phyloP scores from a whole-genome alignment of 1,140 invertebrate genomes.

The Notospermus geniculatus region DNA sequence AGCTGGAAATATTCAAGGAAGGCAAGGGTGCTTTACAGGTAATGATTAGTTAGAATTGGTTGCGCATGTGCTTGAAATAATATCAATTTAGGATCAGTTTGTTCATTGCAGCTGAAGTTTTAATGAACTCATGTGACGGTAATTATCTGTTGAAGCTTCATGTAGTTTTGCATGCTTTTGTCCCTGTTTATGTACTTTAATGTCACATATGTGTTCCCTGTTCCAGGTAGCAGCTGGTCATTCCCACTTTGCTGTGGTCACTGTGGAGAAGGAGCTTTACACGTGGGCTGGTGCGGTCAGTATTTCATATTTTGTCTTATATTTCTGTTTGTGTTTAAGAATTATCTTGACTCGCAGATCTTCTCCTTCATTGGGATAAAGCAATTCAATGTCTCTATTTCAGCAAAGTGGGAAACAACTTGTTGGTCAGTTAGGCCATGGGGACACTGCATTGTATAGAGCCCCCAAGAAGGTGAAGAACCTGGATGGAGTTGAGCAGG shows the following conservation, averaged over 20 bases:
- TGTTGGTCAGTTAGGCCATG: constrained; percentile 53
- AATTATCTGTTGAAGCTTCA: too few relatives aligned
- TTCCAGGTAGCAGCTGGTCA: constrained; percentile 46
- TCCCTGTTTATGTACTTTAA: too few relatives aligned
- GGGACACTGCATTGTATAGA: constrained; percentile 50
- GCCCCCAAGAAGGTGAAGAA: constrained; percentile 51
- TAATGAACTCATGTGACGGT: too few relatives aligned
- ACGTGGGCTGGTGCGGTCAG: constrained; percentile 52
- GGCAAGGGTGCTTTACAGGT: constrained; percentile 51
- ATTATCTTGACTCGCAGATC: too few relatives aligned
- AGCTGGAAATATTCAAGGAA: constrained; percentile 51
- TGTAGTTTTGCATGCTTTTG: too few relatives aligned
- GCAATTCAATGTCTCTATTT: too few relatives aligned
- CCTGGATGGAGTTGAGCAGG: constrained; percentile 51
- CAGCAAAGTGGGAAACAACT: constrained; percentile 41
- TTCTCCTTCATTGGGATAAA: too few relatives aligned
- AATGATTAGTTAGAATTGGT: too few relatives aligned
- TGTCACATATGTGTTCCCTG: too few relatives aligned
- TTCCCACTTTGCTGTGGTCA: constrained; percentile 54
- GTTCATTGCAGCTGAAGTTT: too few relatives aligned
- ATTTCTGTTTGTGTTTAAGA: not conserved
- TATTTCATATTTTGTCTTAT: constrained; percentile 11
- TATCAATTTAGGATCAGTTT: too few relatives aligned
- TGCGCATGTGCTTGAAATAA: too few relatives aligned
- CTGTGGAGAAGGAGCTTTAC: constrained; percentile 55